Percentiles rank a stretch among this genome's conserved stretches.
Evolutionary conservation across 2,797 vertebrate genomes (phyloP).

Genomic region (Etheostoma nigrum): DNA sequence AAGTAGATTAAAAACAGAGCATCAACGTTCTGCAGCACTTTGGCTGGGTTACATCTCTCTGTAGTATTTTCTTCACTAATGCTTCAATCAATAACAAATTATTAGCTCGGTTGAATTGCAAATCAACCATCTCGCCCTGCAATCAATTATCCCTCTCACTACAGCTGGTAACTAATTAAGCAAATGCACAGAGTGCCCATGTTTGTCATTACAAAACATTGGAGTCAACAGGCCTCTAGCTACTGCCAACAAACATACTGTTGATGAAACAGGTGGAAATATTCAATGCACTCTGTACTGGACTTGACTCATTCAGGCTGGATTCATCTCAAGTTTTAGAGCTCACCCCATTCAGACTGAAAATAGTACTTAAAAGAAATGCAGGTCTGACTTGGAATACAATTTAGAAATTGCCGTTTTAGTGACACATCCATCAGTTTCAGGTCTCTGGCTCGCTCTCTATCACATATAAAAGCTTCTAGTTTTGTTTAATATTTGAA

Average conservation of each 20-base stretch:
- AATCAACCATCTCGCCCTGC: conserved; percentile 77
- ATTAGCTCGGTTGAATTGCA: conserved; percentile 83
- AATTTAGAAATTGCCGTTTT: not conserved
- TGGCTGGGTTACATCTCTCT: conserved; percentile 52
- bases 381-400: not conserved
- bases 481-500: not conserved
- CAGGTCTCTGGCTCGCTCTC: not conserved
- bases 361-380: not conserved
- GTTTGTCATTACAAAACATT: conserved; percentile 58
- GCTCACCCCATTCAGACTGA: not conserved
- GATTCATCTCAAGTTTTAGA: not conserved
- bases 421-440: not conserved
- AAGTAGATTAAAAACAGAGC: conserved; percentile 71
- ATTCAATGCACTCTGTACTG: conserved; percentile 10
- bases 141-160: conserved; percentile 77
- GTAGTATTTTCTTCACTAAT: conserved; percentile 67
- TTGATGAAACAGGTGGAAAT: conserved; percentile 51
- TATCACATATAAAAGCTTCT: not conserved
- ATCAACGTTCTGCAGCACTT: conserved; percentile 62
- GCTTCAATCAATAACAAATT: conserved; percentile 83
- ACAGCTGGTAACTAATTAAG: conserved; percentile 77
- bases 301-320: conserved; percentile 10
- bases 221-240: conserved; percentile 54
- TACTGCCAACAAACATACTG: conserved; percentile 39
- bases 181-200: conserved; percentile 59